Evolutionary conservation across 2,888 invertebrate genomes (phyloP).

Genomic region (Agrochola lychnidis): DNA sequence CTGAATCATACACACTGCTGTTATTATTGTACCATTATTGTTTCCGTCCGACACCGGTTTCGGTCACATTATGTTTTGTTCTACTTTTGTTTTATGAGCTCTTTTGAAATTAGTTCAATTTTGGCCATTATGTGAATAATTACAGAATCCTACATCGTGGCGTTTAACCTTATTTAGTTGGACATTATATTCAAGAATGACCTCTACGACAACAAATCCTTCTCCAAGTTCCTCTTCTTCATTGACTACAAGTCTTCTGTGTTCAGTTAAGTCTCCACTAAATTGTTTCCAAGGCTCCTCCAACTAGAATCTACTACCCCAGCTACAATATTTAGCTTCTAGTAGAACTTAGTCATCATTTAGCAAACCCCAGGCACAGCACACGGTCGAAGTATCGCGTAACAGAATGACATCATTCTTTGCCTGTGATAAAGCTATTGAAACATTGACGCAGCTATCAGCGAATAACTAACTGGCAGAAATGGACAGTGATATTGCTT

Average conservation of each 20-base stretch:
- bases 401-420: conserved; percentile 56
- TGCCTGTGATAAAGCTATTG: conserved; percentile 50
- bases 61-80: conserved; percentile 37
- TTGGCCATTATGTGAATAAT: background rate
- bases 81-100: conserved; percentile 43
- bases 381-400: conserved; percentile 36
- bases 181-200: background rate
- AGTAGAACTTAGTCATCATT: conserved; percentile 57
- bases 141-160: background rate
- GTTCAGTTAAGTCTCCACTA: background rate
- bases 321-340: conserved; percentile 10
- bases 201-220: background rate
- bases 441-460: conserved; percentile 48
- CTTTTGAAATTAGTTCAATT: conserved; percentile 13
- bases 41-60: conserved; percentile 38
- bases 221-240: background rate
- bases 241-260: background rate
- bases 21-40: conserved; percentile 57
- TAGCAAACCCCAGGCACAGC: conserved; percentile 41
- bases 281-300: background rate
- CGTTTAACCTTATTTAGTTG: background rate
- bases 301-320: background rate
- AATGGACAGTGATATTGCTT: conserved; percentile 8
- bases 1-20: conserved; percentile 61
- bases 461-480: conserved; percentile 1